Conservation (phyloP, 2,113 vertebrate species). For the Amia ocellicauda region DNA sequence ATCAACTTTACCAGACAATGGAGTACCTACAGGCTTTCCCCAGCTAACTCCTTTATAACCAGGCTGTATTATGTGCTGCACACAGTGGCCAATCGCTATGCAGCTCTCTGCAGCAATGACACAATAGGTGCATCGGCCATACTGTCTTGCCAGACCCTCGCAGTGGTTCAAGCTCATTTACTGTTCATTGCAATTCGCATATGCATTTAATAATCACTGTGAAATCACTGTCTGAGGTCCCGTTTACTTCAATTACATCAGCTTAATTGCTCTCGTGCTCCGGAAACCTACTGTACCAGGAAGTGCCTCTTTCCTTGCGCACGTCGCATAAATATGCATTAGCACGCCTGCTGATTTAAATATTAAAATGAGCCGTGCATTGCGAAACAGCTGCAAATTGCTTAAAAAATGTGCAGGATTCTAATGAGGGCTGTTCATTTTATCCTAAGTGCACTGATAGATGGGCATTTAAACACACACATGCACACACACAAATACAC, state of each 20-base stretch:
- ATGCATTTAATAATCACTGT: conserved; percentile 62
- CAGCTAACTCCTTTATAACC: conserved; percentile 81
- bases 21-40: conserved; percentile 73
- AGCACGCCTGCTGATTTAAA: conserved; percentile 59
- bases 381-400: conserved; percentile 7
- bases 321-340: conserved; percentile 64
- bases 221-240: conserved; percentile 42
- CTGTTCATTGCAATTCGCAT: conserved; percentile 54
- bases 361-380: conserved; percentile 41
- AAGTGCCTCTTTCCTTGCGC: conserved; percentile 39
- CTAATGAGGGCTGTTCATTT: neutral
- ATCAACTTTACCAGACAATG: conserved; percentile 82
- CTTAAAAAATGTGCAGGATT: conserved; percentile 6
- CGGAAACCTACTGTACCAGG: conserved; percentile 18
- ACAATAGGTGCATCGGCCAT: conserved; percentile 78
- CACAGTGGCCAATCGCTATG: conserved; percentile 69
- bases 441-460: neutral
- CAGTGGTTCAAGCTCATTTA: conserved; percentile 65
- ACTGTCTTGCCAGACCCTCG: conserved; percentile 64
- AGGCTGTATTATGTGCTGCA: conserved; percentile 72
- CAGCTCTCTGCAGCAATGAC: conserved; percentile 68
- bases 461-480: neutral
- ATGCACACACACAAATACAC: neutral
- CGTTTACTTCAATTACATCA: conserved; percentile 59
- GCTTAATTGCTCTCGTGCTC: conserved; percentile 54